Base-by-base conservation (phyloP, 2,888 invertebrate genomes). In the Augiades crinisus region DNA sequence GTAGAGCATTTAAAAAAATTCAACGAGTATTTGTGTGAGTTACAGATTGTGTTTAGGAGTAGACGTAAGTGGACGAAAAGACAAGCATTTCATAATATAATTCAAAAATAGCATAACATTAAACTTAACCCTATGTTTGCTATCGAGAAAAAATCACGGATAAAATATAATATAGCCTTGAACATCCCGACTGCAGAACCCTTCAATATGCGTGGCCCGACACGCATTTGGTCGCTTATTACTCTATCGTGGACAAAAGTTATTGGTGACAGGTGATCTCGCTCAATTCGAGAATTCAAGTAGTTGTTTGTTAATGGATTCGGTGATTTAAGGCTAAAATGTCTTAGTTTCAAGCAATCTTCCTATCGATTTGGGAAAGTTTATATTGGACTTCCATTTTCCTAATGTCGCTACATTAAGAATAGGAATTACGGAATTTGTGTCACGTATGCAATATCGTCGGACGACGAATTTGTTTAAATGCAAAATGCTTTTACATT, bases 251-350 rank as follows among this genome's bases (percentile, higher is more conserved):
- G 51, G 34, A 53, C 64, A 65, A n/a, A n/a, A 81, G 64, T 70
- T 76, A 82, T 77, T 34, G 60, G 55, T 38, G 59, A 67, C 81
- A 82, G 80, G 75, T 80, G 81, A 33, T 33, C 60, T 65, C 52
- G 54, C 52, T 40, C 27, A 56, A 52, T 60, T 47, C 56, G 53
- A 54, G 57, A 37, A 45, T 10, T 12, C 3, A n/a, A 13, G 12
- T 33, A 3, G 6, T 7, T 33, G n/a, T n/a, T 12, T 27, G 27
- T 27, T 27, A 27, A 27, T 27, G 27, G 27, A 10, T 27, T 27
- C 10, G 22, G 22, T 22, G 10, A 10, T 27, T 1, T 10, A 10
- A 27, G 5, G 3, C 10, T 10, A 27, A 10, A 8, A n/a, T 24
- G 8, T 24, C 24, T n/a, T 27, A 27, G 10, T 10, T 10, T 3